phyloP scores from a whole-genome alignment of 2,888 invertebrate species.

The Acleris sparsana region DNA sequence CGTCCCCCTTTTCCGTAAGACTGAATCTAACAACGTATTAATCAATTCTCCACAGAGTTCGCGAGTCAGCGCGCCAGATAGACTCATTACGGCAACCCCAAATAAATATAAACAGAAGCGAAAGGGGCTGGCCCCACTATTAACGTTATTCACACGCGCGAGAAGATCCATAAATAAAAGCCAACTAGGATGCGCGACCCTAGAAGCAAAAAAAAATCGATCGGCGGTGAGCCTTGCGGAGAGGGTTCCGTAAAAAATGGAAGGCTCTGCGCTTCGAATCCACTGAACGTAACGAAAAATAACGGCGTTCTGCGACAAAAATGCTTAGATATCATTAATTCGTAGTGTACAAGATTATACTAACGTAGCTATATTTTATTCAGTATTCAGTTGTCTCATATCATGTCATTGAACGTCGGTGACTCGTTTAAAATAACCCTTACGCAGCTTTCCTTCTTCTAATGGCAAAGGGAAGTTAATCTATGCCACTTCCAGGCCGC shows the following conservation, averaged over 20 bases:
- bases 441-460: conserved; percentile 15
- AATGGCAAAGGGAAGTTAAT: conserved; percentile 32
- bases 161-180: conserved; percentile 79
- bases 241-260: conserved; percentile 32
- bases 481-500: conserved; percentile 26
- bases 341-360: background rate
- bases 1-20: conserved; percentile 75
- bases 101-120: conserved; percentile 83
- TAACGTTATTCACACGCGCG: conserved; percentile 81
- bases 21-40: conserved; percentile 81
- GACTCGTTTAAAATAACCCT: conserved; percentile 24
- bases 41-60: conserved; percentile 82
- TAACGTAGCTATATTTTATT: background rate
- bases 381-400: background rate
- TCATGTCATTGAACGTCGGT: background rate
- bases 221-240: conserved; percentile 36
- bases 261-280: conserved; percentile 3
- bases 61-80: conserved; percentile 81
- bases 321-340: background rate
- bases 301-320: background rate
- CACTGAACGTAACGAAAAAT: background rate
- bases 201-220: conserved; percentile 70
- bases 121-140: conserved; percentile 77
- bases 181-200: conserved; percentile 69
- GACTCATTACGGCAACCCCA: conserved; percentile 81